Conservation (phyloP, 2,113 vertebrate genomes). For the Willisornis vidua region DNA sequence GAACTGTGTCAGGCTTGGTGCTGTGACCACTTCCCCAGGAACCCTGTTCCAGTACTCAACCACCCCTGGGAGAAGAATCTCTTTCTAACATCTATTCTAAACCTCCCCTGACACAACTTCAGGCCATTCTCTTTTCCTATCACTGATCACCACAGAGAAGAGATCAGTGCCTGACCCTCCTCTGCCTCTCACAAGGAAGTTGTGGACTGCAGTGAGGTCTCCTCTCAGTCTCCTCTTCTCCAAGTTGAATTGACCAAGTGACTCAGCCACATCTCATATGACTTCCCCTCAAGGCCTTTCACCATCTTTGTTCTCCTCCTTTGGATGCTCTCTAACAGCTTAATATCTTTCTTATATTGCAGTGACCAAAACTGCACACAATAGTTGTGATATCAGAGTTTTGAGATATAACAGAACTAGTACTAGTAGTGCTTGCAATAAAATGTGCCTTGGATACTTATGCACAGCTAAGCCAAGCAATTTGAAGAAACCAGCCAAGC, state of each 20-base stretch:
- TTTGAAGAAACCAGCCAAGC: neutral
- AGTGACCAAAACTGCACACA: neutral
- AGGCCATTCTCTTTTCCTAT: neutral
- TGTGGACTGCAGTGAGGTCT: neutral
- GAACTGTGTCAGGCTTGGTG: too few relatives aligned
- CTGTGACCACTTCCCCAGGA: neutral
- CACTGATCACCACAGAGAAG: neutral
- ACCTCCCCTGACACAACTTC: neutral
- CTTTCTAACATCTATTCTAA: neutral
- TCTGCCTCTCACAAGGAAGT: neutral
- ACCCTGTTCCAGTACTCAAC: neutral
- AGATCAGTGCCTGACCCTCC: neutral
- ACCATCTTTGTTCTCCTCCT: neutral
- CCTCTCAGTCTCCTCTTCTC: neutral
- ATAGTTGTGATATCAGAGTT: neutral
- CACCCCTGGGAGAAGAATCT: neutral
- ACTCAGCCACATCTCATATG: neutral
- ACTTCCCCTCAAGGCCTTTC: neutral
- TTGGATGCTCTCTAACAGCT: neutral
- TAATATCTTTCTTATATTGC: neutral
- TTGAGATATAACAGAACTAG: neutral
- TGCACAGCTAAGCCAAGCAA: neutral
- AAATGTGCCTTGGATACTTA: neutral
- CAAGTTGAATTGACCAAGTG: neutral
- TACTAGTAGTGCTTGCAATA: neutral